phyloP scores from a whole-genome alignment of 2,888 invertebrate species.

The Metellina segmentata region DNA sequence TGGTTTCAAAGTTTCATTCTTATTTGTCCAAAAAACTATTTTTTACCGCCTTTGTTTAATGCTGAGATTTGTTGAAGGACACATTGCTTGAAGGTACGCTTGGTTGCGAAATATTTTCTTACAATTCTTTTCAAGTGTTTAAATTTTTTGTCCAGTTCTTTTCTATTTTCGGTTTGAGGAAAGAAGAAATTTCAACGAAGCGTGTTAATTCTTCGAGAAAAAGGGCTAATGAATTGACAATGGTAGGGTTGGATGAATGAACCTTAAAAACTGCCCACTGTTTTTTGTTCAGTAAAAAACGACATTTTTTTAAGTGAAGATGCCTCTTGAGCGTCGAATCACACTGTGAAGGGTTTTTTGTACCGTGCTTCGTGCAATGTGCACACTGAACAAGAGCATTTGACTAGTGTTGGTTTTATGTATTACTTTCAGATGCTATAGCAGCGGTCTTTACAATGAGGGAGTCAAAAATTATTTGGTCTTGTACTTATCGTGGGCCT shows the following conservation, averaged over 20 bases:
- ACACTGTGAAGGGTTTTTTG: background rate
- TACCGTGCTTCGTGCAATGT: background rate
- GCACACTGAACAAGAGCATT: too few relatives aligned
- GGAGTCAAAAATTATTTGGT: too few relatives aligned
- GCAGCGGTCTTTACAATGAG: too few relatives aligned
- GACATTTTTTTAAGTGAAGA: background rate
- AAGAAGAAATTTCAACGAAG: background rate
- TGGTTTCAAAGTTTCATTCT: background rate
- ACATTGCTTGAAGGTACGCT: background rate
- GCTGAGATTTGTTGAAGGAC: background rate
- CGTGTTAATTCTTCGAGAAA: background rate
- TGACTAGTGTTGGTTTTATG: too few relatives aligned
- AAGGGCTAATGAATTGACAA: slow-evolving; percentile 6
- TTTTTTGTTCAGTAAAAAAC: background rate
- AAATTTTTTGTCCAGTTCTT: background rate
- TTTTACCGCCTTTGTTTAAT: background rate
- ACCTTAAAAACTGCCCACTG: background rate
- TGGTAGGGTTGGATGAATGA: background rate
- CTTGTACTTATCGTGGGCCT: too few relatives aligned
- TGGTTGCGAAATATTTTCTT: background rate
- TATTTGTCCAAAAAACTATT: background rate
- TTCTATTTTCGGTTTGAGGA: background rate
- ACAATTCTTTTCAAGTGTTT: background rate
- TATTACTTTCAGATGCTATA: too few relatives aligned
- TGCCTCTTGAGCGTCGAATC: background rate